These are phyloP conservation scores for Calephelis nemesis DNA, from an alignment of 1,140 invertebrate genomes.

Conservation along the genomic window DNA sequence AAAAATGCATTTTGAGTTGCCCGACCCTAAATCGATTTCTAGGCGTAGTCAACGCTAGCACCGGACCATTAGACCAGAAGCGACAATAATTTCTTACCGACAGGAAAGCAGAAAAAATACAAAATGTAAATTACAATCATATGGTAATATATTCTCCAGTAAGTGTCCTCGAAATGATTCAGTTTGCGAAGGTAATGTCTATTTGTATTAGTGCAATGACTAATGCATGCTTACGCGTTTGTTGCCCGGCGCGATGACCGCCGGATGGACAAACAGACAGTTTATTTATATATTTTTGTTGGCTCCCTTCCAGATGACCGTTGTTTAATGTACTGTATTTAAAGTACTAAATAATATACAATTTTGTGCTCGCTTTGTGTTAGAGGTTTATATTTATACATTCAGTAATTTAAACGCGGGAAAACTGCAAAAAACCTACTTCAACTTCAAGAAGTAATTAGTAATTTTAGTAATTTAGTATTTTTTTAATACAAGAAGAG, in stretches of 20 bases:
- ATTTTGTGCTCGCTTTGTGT: background rate
- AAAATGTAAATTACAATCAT: background rate
- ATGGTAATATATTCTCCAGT: constrained; percentile 16
- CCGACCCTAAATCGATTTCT: no score
- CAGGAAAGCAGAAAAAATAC: no score
- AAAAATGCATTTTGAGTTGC: no score
- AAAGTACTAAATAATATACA: background rate
- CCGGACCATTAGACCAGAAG: no score
- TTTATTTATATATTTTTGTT: constrained; percentile 46
- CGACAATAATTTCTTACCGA: no score
- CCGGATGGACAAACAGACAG: constrained; percentile 34
- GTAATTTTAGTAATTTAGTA: no score
- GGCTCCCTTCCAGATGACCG: constrained; percentile 48
- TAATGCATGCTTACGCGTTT: constrained; percentile 32
- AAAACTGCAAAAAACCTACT: no score
- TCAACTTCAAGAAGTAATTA: no score
- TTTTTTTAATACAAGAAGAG: no score
- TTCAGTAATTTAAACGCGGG: no score
- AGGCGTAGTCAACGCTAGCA: no score
- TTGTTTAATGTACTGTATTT: background rate
- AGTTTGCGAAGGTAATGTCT: constrained; percentile 19
- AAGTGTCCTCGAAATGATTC: constrained; percentile 12
- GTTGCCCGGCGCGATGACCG: constrained; percentile 46
- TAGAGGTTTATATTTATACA: no score
- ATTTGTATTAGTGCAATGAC: constrained; percentile 32